These are phyloP conservation scores for Octonoba sinensis DNA, from an alignment of 2,888 invertebrate species.

Conservation along the genomic window DNA sequence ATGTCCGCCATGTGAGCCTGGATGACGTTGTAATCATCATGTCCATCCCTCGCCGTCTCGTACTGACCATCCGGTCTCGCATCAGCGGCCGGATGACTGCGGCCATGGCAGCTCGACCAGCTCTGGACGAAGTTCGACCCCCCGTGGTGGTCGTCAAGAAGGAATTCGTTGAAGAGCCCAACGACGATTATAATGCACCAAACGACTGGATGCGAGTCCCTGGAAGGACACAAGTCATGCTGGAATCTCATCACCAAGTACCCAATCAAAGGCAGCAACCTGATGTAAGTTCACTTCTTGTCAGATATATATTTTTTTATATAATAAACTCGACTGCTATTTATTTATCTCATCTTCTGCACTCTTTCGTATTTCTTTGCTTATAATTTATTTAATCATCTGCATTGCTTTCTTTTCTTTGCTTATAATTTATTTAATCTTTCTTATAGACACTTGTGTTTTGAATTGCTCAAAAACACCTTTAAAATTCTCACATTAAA, in stretches of 20 bases:
- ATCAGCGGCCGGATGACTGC: conserved; percentile 66
- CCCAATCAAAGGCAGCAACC: conserved; percentile 41
- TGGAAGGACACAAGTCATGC: conserved; percentile 54
- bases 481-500: too few relatives aligned
- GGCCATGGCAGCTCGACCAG: conserved; percentile 43
- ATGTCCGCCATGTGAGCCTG: conserved; percentile 96
- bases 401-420: too few relatives aligned
- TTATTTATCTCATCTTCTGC: too few relatives aligned
- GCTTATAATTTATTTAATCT: too few relatives aligned
- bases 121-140: conserved; percentile 72
- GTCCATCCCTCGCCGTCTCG: conserved; percentile 96
- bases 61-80: conserved; percentile 90
- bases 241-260: conserved; percentile 44
- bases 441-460: too few relatives aligned
- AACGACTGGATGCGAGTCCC: conserved; percentile 66
- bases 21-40: conserved; percentile 99
- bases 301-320: too few relatives aligned
- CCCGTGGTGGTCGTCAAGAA: conserved; percentile 91
- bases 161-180: conserved; percentile 82
- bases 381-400: too few relatives aligned
- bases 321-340: too few relatives aligned
- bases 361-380: too few relatives aligned
- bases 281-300: conserved; percentile 24
- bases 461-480: too few relatives aligned
- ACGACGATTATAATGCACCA: conserved; percentile 66